Percentiles rank a stretch among this genome's conserved stretches.
phyloP scores from a whole-genome alignment of 2,113 vertebrate genomes.

The Gallinago jamesoni region DNA sequence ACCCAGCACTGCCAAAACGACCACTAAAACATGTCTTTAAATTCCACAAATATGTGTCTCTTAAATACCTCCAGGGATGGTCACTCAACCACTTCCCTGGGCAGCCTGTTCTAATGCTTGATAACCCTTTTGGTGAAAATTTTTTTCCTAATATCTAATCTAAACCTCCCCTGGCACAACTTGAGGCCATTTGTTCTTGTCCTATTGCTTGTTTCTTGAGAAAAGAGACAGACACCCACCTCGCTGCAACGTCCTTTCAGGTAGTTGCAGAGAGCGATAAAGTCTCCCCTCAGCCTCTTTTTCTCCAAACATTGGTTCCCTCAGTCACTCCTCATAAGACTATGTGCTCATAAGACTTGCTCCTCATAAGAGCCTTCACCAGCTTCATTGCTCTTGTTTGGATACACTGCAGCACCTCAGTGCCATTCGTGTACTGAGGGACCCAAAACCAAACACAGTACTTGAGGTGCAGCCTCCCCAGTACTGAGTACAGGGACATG shows the following conservation, averaged over 20 bases:
- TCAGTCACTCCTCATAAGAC: rapidly evolving
- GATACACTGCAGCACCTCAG: not conserved
- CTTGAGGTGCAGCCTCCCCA: not conserved
- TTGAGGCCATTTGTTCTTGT: not conserved
- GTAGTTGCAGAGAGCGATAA: rapidly evolving
- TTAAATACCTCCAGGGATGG: not conserved
- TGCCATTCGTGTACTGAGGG: not conserved
- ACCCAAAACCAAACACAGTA: not conserved
- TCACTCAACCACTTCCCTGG: not conserved
- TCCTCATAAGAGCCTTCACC: not conserved
- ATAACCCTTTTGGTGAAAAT: not conserved
- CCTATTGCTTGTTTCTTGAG: not conserved
- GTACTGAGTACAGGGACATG: rapidly evolving
- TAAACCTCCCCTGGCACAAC: not conserved
- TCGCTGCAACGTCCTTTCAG: not conserved
- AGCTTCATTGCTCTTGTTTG: not conserved
- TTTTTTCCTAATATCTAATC: not conserved
- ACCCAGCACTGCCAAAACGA: not conserved
- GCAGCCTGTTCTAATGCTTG: not conserved
- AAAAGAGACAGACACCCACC: not conserved
- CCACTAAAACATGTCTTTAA: not conserved
- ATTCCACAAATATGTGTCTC: rapidly evolving
- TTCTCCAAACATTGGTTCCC: not conserved
- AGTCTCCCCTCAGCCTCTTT: not conserved
- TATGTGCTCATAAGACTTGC: not conserved